Percentiles rank a stretch among this genome's conserved stretches.
Evolutionary conservation across 2,113 vertebrate species (phyloP).

Genomic region (Lycocorax pyrrhopterus): DNA sequence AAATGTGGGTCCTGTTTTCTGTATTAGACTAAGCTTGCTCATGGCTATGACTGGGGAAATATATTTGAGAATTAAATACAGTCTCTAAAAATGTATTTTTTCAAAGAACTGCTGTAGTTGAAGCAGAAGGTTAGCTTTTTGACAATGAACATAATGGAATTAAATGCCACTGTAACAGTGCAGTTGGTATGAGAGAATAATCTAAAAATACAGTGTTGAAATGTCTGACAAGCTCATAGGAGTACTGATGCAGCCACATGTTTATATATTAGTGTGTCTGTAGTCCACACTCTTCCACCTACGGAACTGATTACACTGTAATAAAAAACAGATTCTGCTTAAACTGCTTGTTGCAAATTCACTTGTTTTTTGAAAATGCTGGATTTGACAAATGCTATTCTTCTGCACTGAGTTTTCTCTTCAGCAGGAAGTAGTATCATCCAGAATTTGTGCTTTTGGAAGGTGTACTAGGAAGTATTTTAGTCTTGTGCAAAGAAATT

Average conservation of each 20-base stretch:
- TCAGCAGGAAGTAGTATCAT: neutral
- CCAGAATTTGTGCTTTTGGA: neutral
- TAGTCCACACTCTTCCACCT: neutral
- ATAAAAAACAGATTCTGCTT: neutral
- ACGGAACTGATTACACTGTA: neutral
- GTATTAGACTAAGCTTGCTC: neutral
- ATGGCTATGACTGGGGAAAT: neutral
- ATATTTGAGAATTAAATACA: neutral
- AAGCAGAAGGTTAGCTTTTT: neutral
- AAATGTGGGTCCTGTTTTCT: neutral
- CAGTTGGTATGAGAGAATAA: constrained; percentile 2
- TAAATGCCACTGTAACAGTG: neutral
- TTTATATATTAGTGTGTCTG: neutral
- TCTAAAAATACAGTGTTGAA: constrained; percentile 43
- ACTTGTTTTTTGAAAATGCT: neutral
- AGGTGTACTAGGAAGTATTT: neutral
- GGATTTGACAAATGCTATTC: neutral
- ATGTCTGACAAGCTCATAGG: neutral
- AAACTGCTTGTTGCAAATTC: neutral
- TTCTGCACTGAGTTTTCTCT: neutral
- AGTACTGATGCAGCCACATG: neutral
- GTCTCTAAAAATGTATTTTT: neutral
- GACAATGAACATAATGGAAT: neutral
- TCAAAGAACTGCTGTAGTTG: neutral
- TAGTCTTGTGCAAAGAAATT: neutral